Base-by-base conservation (phyloP, 2,797 vertebrate species). In the Melanotaenia parkinsoni region DNA sequence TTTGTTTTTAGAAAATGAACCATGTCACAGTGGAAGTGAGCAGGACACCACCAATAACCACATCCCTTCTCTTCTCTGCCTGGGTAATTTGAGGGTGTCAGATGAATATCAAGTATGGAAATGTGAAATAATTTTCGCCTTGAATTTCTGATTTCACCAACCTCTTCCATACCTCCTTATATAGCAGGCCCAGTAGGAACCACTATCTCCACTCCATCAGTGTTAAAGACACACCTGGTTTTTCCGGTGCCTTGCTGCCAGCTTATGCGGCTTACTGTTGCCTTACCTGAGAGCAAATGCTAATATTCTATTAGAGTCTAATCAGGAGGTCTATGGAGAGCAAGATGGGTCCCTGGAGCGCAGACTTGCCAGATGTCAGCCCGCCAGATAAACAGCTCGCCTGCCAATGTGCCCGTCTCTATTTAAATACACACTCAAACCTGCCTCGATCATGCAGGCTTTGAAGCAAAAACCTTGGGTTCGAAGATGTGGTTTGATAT, bases 261-360 rank as follows among this genome's bases (percentile, higher is more conserved):
- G 92, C 87, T 89, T 90, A 85, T 93, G 90, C 77, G 83, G 92
- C 87, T 92, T 90, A 85, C 90, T 91, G 86, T 87, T 92, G 91
- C 94, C 93, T 92, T 95, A 95, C 94, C 95, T 95, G 93, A 93
- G 94, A 95, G 94, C 93, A 95, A 95, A 95, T 95, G 95, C 94
- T 95, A 95, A 96, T 95, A 95, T 95, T 95, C 95, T 96, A 95
- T 96, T 96, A 96, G 93, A 95, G 94, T 89, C 93, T 95, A 95
- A 95, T 95, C 93, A 95, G 93, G 88, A 88, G 92, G 91, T 95
- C 95, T 94, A 69, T 91, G 91, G 95, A 94, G 92, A 92, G 87
- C 87, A 91, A 83, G 85, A 92, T 92, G 87, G 89, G 85, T 94
- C 95, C 93, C 94, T 89, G 80, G 92, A 94, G 93, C 88, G 80